These are phyloP conservation scores for Oreortyx pictus DNA, from an alignment of 2,797 vertebrate genomes.

Conservation along the genomic window DNA sequence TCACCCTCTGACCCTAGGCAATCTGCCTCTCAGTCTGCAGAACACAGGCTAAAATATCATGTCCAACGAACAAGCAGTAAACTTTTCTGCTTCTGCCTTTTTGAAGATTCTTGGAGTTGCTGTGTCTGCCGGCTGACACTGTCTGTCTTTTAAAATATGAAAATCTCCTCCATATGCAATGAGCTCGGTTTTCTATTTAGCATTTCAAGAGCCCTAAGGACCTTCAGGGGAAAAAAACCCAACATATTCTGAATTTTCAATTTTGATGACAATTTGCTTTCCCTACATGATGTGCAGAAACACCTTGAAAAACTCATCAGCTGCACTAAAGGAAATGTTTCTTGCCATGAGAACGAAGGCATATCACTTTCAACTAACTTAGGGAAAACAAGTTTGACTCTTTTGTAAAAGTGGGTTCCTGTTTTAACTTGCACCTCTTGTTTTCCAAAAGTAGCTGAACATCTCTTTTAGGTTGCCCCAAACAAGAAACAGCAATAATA, in stretches of 20 bases:
- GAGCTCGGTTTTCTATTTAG: conserved; percentile 71
- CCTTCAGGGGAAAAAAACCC: conserved; percentile 61
- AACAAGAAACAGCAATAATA: background rate
- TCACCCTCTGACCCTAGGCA: conserved; percentile 70
- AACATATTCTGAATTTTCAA: conserved; percentile 69
- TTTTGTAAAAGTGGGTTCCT: background rate
- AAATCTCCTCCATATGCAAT: conserved; percentile 70
- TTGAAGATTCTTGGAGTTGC: conserved; percentile 69
- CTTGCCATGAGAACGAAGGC: conserved; percentile 25
- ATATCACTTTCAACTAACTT: conserved; percentile 36
- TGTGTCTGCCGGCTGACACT: conserved; percentile 52
- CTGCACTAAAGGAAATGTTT: conserved; percentile 24
- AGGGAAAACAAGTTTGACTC: conserved; percentile 19
- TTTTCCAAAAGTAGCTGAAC: background rate
- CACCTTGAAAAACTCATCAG: conserved; percentile 65
- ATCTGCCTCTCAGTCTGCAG: conserved; percentile 49
- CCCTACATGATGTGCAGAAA: conserved; percentile 56
- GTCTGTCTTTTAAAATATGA: conserved; percentile 68
- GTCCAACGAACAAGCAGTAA: conserved; percentile 5
- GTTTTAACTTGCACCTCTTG: background rate
- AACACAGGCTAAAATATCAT: conserved; percentile 56
- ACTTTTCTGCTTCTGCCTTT: conserved; percentile 58
- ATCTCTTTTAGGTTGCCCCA: background rate
- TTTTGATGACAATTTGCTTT: conserved; percentile 77
- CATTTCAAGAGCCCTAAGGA: conserved; percentile 76